These are phyloP conservation scores for Malurus melanocephalus DNA, from an alignment of 2,113 vertebrate genomes.

Conservation along the genomic window DNA sequence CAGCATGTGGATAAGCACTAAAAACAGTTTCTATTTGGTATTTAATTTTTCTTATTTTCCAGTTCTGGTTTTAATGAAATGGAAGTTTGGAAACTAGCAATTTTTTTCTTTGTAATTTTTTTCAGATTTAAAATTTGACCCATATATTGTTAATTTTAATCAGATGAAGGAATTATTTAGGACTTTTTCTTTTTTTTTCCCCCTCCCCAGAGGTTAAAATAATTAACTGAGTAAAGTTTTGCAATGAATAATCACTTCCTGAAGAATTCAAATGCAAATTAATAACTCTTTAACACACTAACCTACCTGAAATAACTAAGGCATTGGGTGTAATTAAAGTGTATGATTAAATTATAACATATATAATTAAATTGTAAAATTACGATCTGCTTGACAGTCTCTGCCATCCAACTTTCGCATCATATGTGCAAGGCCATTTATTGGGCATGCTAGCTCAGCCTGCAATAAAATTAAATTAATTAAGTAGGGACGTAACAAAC, in stretches of 20 bases:
- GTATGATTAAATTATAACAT: not conserved
- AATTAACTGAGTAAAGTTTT: not conserved
- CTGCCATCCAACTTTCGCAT: not conserved
- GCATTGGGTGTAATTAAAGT: not conserved
- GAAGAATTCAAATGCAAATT: not conserved
- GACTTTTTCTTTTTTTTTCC: not conserved
- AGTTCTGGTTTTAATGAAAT: not conserved
- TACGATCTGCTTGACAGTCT: not conserved
- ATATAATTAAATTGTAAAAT: not conserved
- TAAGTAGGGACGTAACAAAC: not conserved
- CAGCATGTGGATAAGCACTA: not conserved
- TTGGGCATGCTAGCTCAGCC: fast-evolving
- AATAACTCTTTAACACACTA: not conserved
- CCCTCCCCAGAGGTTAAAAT: not conserved
- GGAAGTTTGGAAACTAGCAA: not conserved
- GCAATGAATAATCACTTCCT: not conserved
- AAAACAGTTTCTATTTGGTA: not conserved
- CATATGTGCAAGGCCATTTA: not conserved
- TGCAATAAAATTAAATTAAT: not conserved
- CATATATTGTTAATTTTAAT: not conserved
- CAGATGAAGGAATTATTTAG: not conserved
- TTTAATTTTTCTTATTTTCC: not conserved
- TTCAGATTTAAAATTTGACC: not conserved
- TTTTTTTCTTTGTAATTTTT: not conserved
- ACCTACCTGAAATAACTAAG: not conserved